Base-by-base conservation (phyloP, 1,140 invertebrate genomes). In the Protaetia brevitarsis region DNA sequence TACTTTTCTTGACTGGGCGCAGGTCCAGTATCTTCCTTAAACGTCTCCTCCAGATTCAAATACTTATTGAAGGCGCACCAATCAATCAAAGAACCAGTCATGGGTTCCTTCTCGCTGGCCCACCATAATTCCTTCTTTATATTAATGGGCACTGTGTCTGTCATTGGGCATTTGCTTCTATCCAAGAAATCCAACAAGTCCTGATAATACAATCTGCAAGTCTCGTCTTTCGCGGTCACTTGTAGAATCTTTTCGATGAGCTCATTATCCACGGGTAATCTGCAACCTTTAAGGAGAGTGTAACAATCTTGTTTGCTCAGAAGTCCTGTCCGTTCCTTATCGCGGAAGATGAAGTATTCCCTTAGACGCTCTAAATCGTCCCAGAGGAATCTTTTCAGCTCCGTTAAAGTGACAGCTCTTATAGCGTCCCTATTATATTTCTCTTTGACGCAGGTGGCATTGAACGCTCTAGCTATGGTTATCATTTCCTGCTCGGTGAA, bases 401-500 rank as follows among this genome's bases (percentile, higher is more conserved):
- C 87, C 29, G 85, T 83, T 56, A 91, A 88, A 1, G 89, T 85
- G n/a, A 89, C 74, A 57, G 79, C 75, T 64, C 84, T 84, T 65
- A 79, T 73, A 45, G 70, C 70, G 27, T 73, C 67, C 37, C 72
- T 63, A 57, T 73, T 67, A 31, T 74, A 72, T 59, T 67, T 66
- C 21, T 72, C 67, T 37, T 76, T 71, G 16, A 65, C 65, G 64
- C 76, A 78, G 16, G 79, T 78, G 68, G 82, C 79, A 64, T 83
- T 73, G 77, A 89, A 92, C 68, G 82, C 79, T 69, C 90, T 82
- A 11, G 86, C 86, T 3, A 92, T 77, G 5, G 90, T 90, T 7
- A 92, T 80, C 68, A 91, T 88, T 81, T 93, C 91, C 51, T 93
- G 90, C 69, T 91, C 88, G 1, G 85, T 85, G 74, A 92, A 87